phyloP scores from a whole-genome alignment of 2,113 vertebrate species.

The Zosterops lateralis region DNA sequence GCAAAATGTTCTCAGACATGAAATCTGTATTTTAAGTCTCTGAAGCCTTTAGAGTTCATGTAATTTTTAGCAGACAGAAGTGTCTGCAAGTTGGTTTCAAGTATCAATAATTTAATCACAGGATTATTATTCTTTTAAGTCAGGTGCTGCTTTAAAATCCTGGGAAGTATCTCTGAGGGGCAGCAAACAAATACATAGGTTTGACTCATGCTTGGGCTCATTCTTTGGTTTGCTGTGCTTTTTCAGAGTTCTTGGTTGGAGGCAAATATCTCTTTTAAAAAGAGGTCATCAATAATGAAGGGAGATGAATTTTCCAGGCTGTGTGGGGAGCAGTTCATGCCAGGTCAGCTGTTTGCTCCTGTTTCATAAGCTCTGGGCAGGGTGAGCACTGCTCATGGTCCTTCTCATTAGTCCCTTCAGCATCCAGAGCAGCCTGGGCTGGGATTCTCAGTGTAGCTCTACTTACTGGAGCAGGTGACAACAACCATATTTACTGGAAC shows the following conservation, averaged over 20 bases:
- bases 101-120: neutral
- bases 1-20: neutral
- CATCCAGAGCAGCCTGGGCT: neutral
- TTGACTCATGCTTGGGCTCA: neutral
- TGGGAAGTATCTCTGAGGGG: neutral
- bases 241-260: neutral
- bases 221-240: neutral
- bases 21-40: neutral
- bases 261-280: slow-evolving; percentile 3
- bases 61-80: slow-evolving; percentile 26
- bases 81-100: neutral
- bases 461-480: neutral
- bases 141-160: neutral
- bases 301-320: neutral
- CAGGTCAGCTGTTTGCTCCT: neutral
- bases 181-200: neutral
- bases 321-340: neutral
- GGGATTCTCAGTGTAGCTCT: neutral
- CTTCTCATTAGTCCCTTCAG: neutral
- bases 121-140: neutral
- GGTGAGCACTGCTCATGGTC: neutral
- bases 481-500: neutral
- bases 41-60: neutral
- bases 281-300: slow-evolving; percentile 45
- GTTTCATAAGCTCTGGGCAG: slow-evolving; percentile 17